Evolutionary conservation across 2,113 vertebrate genomes (phyloP).

Genomic region (Stomatorhinus ivindoensis): DNA sequence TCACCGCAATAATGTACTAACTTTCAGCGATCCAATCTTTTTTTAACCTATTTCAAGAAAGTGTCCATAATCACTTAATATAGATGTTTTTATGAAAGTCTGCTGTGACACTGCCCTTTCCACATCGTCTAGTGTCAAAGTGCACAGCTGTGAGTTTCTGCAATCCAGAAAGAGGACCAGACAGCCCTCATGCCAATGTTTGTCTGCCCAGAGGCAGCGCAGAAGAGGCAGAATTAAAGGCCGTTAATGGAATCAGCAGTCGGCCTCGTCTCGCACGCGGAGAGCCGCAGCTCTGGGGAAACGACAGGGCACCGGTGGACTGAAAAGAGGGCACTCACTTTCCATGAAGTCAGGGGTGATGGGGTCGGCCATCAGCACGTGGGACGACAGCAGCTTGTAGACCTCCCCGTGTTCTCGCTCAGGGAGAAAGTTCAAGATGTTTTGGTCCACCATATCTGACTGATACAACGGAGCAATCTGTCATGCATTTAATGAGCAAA

Average conservation of each 20-base stretch:
- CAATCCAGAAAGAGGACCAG: neutral
- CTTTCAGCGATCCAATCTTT: neutral
- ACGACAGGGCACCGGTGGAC: neutral
- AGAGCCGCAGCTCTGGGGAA: neutral
- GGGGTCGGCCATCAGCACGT: constrained; percentile 62
- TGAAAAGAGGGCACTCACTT: constrained; percentile 55
- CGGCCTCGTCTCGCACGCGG: neutral
- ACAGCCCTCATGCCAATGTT: neutral
- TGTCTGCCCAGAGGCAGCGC: neutral
- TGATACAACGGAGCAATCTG: constrained; percentile 67
- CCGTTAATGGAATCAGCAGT: neutral
- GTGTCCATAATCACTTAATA: neutral
- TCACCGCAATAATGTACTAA: neutral
- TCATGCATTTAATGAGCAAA: constrained; percentile 29
- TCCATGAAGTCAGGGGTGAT: constrained; percentile 71
- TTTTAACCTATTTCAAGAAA: neutral
- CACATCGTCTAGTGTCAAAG: neutral
- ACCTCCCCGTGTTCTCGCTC: constrained; percentile 82
- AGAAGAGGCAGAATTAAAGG: neutral
- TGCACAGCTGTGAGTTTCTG: neutral
- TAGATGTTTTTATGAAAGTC: neutral
- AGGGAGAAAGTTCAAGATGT: constrained; percentile 84
- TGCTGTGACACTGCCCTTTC: neutral
- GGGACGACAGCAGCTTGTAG: constrained; percentile 74
- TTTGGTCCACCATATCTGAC: constrained; percentile 89